Percentiles rank a stretch among this genome's conserved stretches.
Conservation (phyloP, 2,113 vertebrate genomes). For the Lophius piscatorius region DNA sequence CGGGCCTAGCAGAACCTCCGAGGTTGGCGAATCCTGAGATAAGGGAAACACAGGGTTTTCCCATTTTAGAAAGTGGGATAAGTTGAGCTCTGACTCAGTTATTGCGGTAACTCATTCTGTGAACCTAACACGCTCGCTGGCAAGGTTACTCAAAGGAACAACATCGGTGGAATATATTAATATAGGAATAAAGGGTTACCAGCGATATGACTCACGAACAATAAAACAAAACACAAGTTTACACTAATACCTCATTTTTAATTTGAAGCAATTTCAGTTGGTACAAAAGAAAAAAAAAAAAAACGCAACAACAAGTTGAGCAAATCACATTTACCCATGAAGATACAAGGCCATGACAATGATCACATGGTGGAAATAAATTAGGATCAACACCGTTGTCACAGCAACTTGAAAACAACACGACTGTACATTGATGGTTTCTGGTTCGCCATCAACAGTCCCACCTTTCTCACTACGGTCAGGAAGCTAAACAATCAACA, state of each 20-base stretch:
- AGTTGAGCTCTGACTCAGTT: too few species aligned
- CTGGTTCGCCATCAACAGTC: too few species aligned
- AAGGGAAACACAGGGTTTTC: too few species aligned
- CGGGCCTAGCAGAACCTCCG: too few species aligned
- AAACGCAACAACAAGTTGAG: constrained; percentile 21
- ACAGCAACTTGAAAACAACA: constrained; percentile 34
- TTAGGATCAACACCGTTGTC: constrained; percentile 21
- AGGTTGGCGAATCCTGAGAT: too few species aligned
- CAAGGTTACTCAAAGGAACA: too few species aligned
- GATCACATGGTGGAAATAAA: constrained; percentile 15
- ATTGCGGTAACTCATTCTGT: too few species aligned
- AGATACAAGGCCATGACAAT: constrained; percentile 23
- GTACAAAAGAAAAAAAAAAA: constrained; percentile 62
- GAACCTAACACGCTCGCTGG: too few species aligned
- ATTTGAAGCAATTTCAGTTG: constrained; percentile 56
- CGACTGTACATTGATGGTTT: too few species aligned
- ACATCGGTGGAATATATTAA: too few species aligned
- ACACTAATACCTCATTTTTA: constrained; percentile 54
- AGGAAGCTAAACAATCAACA: constrained; percentile 34
- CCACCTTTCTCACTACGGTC: too few species aligned
- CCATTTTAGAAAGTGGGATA: too few species aligned
- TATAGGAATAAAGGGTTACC: not conserved
- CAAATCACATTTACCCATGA: constrained; percentile 38
- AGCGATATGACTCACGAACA: not conserved
- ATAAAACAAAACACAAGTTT: not conserved